Base-by-base conservation (phyloP, 2,888 invertebrate genomes). In the Latrodectus elegans region DNA sequence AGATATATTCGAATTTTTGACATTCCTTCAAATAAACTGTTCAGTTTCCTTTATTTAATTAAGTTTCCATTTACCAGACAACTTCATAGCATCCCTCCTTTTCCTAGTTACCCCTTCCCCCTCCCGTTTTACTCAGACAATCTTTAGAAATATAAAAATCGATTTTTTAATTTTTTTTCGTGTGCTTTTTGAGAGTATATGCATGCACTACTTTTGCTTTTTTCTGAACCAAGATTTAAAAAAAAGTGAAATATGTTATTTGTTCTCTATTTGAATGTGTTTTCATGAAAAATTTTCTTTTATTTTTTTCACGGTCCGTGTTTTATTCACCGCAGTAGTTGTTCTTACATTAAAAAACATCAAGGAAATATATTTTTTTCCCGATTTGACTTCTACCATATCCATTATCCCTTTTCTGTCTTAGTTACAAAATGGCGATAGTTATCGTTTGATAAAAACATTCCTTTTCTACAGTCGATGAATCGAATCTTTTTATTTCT, bases 1-100 rank as follows among this genome's bases (percentile, higher is more conserved):
- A 82, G 87, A 83, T 88, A 87, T 76, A 78, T 82, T 88, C 78
- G 78, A 82, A 82, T 83, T 86, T 88, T 78, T 88, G 87, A 88
- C 87, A 88, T 88, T 88, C 77, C 87, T 79, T 88, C 87, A 88
- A 83, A 88, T 88, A 88, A 88, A 88, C 87, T 88, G 87, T 88
- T 88, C 87, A 78, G 83, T 78, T 73, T 77, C 78, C 87, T 83
- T 87, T 88, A 88, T 88, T 88, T 88, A 88, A 88, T 88, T 88
- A 88, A 88, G 73, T 73, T 79, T 82, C 87, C 87, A 88, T 88
- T 87, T 88, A 79, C 74, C 70, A 82, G 87, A 87, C 81, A 73
- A 87, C 77, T 81, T 53, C 77, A 73, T 77, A 73, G 26, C 65
- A 60, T 60, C 72, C 38, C n/a, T 38, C 22, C 60, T 52, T 76